Evolutionary conservation across 2,113 vertebrate genomes (phyloP), one percentile per base, ranked within the genome.

Genomic region (Passer montanus): DNA sequence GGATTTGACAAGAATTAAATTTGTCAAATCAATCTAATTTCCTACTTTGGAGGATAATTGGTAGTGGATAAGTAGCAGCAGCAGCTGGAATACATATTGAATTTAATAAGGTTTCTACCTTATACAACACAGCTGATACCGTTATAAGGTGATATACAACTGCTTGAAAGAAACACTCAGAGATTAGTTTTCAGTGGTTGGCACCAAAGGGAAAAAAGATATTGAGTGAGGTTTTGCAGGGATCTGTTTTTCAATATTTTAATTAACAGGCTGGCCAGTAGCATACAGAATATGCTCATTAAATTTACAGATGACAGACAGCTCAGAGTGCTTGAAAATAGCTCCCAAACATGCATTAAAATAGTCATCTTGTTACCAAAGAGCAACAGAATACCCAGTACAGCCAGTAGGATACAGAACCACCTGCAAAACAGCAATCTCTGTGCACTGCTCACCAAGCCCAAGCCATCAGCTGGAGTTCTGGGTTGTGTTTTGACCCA

Each of bases 1-100:
- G 30, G 52, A 93, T 92, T 93, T 92, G 50, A 93, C 70, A 93
- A 63, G 52, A 94, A 90, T 81, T 90, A 97, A 92, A 90, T 89
- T 55, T 60, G 43, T 75, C 72, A 86, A 86, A 85, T 90, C 90
- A 88, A 93, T 92, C 27, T 84, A 20, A 87, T 95, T 92, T 89
- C 52, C 43, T 88, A 47, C 79, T 64, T 70, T 74, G 30, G 55
- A 87, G 39, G 43, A 47, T 88, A 95, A 94, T 44, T 88, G 83
- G 55, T 77, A 90, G 53, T 88, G 72, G 67, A 35, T 84, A 92
- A 94, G 75, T 86, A 84, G 79, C 11, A 86, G 68, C 43, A 94
- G 83, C 85, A 92, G 76, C 84, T 62, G 24, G 67, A 93, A 83
- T 81, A 90, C 43, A 63, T 77, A 88, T 3, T 80, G 79, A 88